Evolutionary conservation across 2,113 vertebrate species (phyloP), one percentile per base, ranked within the genome.

Genomic region (Cebidichthys violaceus): DNA sequence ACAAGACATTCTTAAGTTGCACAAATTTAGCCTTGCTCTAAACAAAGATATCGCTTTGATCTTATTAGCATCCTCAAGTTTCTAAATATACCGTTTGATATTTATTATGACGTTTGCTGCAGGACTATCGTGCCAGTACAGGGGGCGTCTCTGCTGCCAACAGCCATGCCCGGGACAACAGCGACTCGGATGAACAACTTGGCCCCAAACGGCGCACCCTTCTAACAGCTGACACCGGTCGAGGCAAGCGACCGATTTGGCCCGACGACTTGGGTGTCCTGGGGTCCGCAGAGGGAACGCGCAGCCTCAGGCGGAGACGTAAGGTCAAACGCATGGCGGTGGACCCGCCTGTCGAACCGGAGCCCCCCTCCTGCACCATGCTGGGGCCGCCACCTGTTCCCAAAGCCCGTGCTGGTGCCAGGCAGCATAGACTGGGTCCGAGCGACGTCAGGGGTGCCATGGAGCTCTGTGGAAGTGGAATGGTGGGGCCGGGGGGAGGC

Each of bases 271-370:
- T 92, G 17, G 90, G 95, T 4, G 90, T 95, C 11, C 87, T 95
- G 27, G 98, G 98, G 35, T 95, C 90, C 57, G 92, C 96, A 10
- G 94, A 94, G 94, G 96, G 87, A 72, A 96, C 95, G 77, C 96
- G 98, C 76, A 97, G 97, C 82, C 94, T 99, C 14, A 95, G 98
- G 13, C 92, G 98, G 67, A 93, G 97, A 33, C 95, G 97, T 59
- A 99, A 99, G 79, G 97, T 99, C 45, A 99, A 99, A 82, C 96
- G 98, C 20, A 99, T 99, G 98, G 97, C 98, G 0, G 96, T 99
- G 31, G 98, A 98, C 85, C 94, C 96, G 4, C 97, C 97, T 0
- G 91, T 88, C 29, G 98, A 99, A 74, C 80, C 89, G 13, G 89
- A 90, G 20, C 90, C 84, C 6, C 87, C 90, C 20, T 85, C 87